These are phyloP conservation scores for Rhopalosiphum padi DNA, from an alignment of 1,140 invertebrate genomes.

Conservation along the genomic window DNA sequence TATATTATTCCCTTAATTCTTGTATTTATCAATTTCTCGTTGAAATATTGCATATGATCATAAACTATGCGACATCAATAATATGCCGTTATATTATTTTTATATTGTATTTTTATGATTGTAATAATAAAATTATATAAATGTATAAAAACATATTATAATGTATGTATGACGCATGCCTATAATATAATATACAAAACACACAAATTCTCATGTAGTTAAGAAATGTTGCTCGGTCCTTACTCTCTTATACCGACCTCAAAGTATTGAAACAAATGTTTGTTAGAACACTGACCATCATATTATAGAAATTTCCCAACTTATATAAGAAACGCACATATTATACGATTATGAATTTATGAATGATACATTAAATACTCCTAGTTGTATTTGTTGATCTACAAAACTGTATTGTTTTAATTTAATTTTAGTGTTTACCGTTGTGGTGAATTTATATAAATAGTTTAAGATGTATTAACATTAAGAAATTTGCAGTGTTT, in stretches of 20 bases:
- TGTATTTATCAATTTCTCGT: neutral
- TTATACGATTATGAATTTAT: neutral
- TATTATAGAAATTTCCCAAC: neutral
- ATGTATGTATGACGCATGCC: neutral
- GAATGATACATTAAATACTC: neutral
- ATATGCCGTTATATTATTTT: slow-evolving; percentile 26
- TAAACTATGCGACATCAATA: neutral
- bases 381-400: slow-evolving; percentile 16
- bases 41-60: neutral
- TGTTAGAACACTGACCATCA: neutral
- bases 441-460: neutral
- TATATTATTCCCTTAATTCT: neutral
- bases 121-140: neutral
- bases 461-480: neutral
- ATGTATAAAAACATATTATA: neutral
- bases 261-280: neutral
- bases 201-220: slow-evolving; percentile 24
- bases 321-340: neutral
- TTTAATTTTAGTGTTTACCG: neutral
- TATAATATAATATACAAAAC: neutral
- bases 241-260: neutral
- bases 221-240: neutral
- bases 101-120: slow-evolving; percentile 26
- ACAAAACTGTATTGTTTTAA: slow-evolving; percentile 2
- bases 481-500: slow-evolving; percentile 17